Conservation (phyloP, 2,113 vertebrate genomes). For the Pachycephala philippinensis region DNA sequence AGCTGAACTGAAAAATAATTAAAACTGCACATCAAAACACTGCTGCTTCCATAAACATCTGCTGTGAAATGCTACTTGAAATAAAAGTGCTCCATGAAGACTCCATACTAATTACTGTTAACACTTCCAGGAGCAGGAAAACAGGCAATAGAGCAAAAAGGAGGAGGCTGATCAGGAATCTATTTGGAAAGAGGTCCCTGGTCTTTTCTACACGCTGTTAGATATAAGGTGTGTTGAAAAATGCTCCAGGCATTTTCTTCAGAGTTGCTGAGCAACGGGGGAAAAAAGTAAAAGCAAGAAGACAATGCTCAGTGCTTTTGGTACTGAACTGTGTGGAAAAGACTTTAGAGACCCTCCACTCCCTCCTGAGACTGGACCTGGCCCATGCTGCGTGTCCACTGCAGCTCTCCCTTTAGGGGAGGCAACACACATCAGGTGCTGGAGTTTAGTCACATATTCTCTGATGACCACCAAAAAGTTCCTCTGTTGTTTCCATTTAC, state of each 20-base stretch:
- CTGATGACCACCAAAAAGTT: neutral
- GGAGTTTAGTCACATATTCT: neutral
- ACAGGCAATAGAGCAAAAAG: neutral
- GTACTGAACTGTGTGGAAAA: neutral
- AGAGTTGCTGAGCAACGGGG: neutral
- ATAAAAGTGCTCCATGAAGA: neutral
- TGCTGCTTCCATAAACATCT: neutral
- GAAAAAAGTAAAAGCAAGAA: neutral
- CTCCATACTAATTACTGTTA: neutral
- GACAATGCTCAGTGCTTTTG: neutral
- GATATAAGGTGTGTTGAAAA: neutral
- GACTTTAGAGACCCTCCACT: neutral
- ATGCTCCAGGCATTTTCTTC: neutral
- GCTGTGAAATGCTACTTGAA: neutral
- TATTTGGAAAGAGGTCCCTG: neutral
- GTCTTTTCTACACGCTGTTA: neutral
- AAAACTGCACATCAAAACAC: neutral
- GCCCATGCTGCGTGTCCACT: accelerated
- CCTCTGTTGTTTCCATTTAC: neutral
- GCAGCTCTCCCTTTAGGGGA: neutral
- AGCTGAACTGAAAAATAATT: slow-evolving; percentile 9
- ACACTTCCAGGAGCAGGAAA: neutral
- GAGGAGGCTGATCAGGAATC: neutral
- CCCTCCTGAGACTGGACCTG: neutral
- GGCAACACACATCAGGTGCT: neutral